Evolutionary conservation across 2,113 vertebrate species (phyloP).

Genomic region (Malurus elegans): DNA sequence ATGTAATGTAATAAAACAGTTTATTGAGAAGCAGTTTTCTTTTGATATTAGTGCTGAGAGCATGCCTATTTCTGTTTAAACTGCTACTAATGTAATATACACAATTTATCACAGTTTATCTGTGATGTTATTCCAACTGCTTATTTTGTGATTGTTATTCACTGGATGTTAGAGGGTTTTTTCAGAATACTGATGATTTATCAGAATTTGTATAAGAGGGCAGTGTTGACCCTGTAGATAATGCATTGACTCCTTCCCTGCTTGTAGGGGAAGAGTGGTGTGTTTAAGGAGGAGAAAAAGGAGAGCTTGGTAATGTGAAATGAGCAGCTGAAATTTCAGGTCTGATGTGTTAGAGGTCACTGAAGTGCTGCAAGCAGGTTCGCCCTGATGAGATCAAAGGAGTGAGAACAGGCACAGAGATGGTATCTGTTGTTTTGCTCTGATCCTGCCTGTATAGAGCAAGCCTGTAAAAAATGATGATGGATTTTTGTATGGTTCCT

Average conservation of each 20-base stretch:
- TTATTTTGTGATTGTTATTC: neutral
- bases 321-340: conserved; percentile 29
- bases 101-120: neutral
- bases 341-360: conserved; percentile 36
- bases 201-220: neutral
- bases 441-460: neutral
- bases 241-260: neutral
- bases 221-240: neutral
- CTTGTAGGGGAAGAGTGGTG: neutral
- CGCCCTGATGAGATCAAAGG: neutral
- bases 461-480: neutral
- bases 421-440: neutral
- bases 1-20: neutral
- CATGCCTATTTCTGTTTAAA: neutral
- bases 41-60: neutral
- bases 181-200: neutral
- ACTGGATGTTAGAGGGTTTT: neutral
- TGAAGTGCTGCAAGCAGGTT: conserved; percentile 6
- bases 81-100: neutral
- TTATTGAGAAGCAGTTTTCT: neutral
- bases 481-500: neutral
- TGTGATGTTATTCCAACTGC: neutral
- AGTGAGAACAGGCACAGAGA: neutral
- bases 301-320: neutral
- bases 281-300: neutral